Conservation (phyloP, 2,888 invertebrate species). For the Philhelius pedissequus region DNA sequence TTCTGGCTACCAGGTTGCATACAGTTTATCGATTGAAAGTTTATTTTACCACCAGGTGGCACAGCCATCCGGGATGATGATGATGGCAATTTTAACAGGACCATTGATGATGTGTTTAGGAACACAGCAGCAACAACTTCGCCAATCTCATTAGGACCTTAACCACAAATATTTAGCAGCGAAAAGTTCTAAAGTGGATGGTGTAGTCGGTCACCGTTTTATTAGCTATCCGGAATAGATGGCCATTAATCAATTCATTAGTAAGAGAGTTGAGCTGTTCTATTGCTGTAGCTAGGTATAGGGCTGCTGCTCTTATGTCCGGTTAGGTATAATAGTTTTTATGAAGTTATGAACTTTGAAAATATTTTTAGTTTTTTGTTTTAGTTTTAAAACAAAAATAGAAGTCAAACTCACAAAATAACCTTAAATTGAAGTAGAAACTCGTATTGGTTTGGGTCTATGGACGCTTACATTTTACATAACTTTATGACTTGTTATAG, state of each 20-base stretch:
- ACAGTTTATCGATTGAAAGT: slow-evolving; percentile 17
- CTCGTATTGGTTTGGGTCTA: neutral
- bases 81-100: slow-evolving; percentile 28
- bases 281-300: neutral
- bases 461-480: neutral
- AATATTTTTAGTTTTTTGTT: neutral
- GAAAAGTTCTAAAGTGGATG: slow-evolving; percentile 28
- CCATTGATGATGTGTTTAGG: slow-evolving; percentile 43
- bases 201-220: slow-evolving; percentile 51
- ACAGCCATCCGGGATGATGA: neutral
- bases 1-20: neutral
- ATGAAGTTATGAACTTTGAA: slow-evolving; percentile 22
- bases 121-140: slow-evolving; percentile 31
- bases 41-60: slow-evolving; percentile 17
- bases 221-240: slow-evolving; percentile 54
- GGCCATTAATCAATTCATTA: slow-evolving; percentile 57
- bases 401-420: no score
- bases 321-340: neutral
- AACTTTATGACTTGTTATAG: neutral
- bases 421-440: neutral
- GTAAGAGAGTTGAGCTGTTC: neutral
- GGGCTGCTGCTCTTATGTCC: neutral
- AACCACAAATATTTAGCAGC: slow-evolving; percentile 50
- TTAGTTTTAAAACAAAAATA: neutral
- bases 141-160: slow-evolving; percentile 59